Evolutionary conservation across 2,888 invertebrate genomes (phyloP), one percentile per base, ranked within the genome.

Genomic region (Harpalus rubripes): DNA sequence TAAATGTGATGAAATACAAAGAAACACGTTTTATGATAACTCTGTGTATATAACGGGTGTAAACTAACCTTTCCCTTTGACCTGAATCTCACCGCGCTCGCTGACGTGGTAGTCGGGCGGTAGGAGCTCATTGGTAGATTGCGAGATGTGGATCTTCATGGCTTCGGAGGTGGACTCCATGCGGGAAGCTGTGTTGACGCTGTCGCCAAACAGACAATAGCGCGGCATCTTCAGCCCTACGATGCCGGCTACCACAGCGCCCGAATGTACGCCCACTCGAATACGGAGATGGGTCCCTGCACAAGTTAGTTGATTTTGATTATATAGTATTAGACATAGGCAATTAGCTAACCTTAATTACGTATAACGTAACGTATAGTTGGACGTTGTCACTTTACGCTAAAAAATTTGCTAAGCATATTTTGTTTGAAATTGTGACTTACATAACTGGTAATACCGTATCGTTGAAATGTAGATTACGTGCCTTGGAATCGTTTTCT

Each of bases 131-230:
- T 94, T 94, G 0, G 98, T 98, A 0, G 96, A 95, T 90, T 98
- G 95, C 1, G 98, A 98, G 88, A 99, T 97, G 90, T 99, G 98
- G 86, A 99, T 96, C 91, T 96, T 96, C 97, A 98, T 98, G 0
- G 98, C 96, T 89, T 96, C 95, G 86, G 97, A 96, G 0, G 97
- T 97, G 0, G 97, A 97, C 90, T 98, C 98, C 98, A 98, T 98
- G 44, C 97, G 92, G 0, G 97, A 97, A 0, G 98, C 98, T 0
- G 97, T 97, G 89, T 97, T 97, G 0, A 98, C 98, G 0, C 97
- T 96, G 89, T 98, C 98, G 0, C 98, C 98, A 89, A 98, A 98
- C 0, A 97, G 92, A 88, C 97, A 97, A 90, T 96, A 96, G 56
- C 95, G 92, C 0, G 98, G 98, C 98, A 98, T 98, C 92, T 98